Conservation (phyloP, 1,140 invertebrate genomes). For the Drosophila malerkotliana region DNA sequence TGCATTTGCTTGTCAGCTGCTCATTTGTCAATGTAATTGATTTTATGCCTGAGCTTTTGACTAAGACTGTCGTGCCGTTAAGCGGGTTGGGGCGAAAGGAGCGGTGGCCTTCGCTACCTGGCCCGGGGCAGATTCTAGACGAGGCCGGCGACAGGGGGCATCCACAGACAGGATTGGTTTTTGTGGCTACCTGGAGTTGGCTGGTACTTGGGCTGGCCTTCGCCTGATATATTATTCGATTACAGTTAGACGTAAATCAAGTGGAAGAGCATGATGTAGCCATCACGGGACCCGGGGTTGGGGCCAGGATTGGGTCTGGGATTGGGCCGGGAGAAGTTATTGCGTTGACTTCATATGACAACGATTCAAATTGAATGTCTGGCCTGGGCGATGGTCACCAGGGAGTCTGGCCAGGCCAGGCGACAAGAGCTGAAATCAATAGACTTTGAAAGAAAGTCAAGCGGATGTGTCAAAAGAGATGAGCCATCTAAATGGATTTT, state of each 20-base stretch:
- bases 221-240: conserved; percentile 78
- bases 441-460: conserved; percentile 13
- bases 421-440: conserved; percentile 13
- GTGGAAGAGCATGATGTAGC: conserved; percentile 78
- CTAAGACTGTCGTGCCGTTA: conserved; percentile 56
- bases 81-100: conserved; percentile 1
- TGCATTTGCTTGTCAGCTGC: conserved; percentile 68
- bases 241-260: conserved; percentile 82
- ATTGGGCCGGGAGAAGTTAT: conserved; percentile 17
- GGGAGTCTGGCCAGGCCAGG: conserved; percentile 3
- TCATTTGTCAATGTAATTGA: conserved; percentile 83
- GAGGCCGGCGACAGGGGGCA: background rate
- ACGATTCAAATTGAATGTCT: conserved; percentile 20
- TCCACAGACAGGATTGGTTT: conserved; percentile 42
- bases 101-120: background rate
- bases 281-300: conserved; percentile 45
- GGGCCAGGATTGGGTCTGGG: conserved; percentile 16
- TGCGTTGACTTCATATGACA: conserved; percentile 50
- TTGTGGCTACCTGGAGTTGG: conserved; percentile 37
- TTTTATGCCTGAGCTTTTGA: conserved; percentile 79
- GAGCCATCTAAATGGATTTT: background rate
- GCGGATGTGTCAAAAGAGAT: conserved; percentile 1
- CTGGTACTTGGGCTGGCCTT: conserved; percentile 48
- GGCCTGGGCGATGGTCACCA: conserved; percentile 5
- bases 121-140: background rate